Conservation (phyloP, 2,113 vertebrate species). For the Myodes glareolus region DNA sequence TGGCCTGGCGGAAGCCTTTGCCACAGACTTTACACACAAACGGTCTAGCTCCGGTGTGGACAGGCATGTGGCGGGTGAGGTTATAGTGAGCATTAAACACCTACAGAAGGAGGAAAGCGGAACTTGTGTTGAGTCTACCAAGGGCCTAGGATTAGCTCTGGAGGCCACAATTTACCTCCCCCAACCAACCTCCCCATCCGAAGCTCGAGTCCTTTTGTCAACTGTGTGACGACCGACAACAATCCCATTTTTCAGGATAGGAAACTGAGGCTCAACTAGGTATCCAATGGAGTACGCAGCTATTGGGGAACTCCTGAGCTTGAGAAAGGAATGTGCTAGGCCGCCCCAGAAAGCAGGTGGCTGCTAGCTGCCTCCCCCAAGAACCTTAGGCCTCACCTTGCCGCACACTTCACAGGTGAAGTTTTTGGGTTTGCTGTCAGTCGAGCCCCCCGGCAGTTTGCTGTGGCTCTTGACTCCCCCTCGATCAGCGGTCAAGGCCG, state of each 20-base stretch:
- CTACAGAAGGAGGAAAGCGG: slow-evolving; percentile 81
- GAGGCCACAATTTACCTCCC: neutral
- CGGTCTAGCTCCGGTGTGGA: slow-evolving; percentile 97
- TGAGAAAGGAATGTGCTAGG: neutral
- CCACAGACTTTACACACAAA: slow-evolving; percentile 99
- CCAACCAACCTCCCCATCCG: neutral
- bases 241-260: slow-evolving; percentile 69
- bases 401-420: slow-evolving; percentile 99
- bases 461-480: slow-evolving; percentile 88
- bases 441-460: slow-evolving; percentile 85
- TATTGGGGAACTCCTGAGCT: neutral
- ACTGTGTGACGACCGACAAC: neutral
- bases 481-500: slow-evolving; percentile 88
- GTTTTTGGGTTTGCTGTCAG: slow-evolving; percentile 95
- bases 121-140: neutral
- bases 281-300: neutral
- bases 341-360: neutral
- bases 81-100: slow-evolving; percentile 99
- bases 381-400: slow-evolving; percentile 89
- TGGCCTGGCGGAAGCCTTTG: slow-evolving; percentile 98
- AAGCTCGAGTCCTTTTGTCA: neutral
- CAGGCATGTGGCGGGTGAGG: slow-evolving; percentile 98
- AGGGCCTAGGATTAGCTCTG: neutral
- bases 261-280: slow-evolving; percentile 62
- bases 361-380: neutral